Base-by-base conservation (phyloP, 2,888 invertebrate genomes). In the Cremastobaeus sp. region DNA sequence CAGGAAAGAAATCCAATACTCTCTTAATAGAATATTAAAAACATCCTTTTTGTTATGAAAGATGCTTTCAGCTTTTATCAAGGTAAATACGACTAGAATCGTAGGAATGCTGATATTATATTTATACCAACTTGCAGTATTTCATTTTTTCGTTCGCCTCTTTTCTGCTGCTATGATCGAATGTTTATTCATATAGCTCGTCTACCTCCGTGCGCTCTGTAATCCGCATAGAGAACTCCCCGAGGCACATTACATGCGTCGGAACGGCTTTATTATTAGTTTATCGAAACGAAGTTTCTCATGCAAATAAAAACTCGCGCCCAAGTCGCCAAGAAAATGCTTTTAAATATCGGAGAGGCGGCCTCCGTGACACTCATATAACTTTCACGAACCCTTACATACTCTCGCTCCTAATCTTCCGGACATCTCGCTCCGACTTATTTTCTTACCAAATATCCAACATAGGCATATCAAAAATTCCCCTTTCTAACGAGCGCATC, bases 21-120 rank as follows among this genome's bases (percentile, higher is more conserved):
- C 37, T 47, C 68, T 59, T 69, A 60, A 69, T 69, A 69, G 37
- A 69, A 69, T 69, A 60, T 69, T 69, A 69, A 69, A 69, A 60
- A 69, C 54, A 60, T 69, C 54, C 50, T 41, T 60, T 60, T 60
- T 69, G 30, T 45, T 47, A 60, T 39, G 60, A 69, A 60, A 45
- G 60, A 69, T 69, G 60, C 69, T 69, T 60, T 69, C 69, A 69
- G 47, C 69, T 60, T 60, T 39, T 69, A 60, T 60, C 54, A 69
- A 60, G 68, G 69, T 34, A 60, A 68, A 68, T 60, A 59, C 52
- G 43, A 2, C 59, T 45, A 52, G 69, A 37, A n/a, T 45, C 59
- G 43, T 52, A 59, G 37, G 50, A 45, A 52, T 41, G 34, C 41
- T 59, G 30, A 68, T 68, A 45, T 68, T 39, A 66, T 66, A 69